These are phyloP conservation scores for Rutilus rutilus DNA, from an alignment of 2,113 vertebrate species.

Conservation along the genomic window DNA sequence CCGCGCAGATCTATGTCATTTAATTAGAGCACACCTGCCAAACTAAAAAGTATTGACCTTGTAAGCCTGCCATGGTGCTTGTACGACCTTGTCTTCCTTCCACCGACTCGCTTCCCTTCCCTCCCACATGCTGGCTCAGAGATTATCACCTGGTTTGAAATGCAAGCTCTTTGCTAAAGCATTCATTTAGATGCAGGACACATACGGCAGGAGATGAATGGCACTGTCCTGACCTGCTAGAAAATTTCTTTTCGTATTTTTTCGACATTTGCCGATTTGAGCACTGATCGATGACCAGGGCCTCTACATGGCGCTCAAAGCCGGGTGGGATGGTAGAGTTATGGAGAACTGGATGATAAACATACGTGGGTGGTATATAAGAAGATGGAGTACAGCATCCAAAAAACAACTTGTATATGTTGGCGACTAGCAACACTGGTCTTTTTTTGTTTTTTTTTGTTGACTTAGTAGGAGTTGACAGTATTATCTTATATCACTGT, in stretches of 20 bases:
- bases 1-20: constrained; percentile 65
- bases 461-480: neutral
- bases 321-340: constrained; percentile 20
- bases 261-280: constrained; percentile 61
- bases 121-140: constrained; percentile 49
- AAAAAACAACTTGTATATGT: neutral
- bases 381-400: constrained; percentile 19
- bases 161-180: constrained; percentile 54
- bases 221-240: constrained; percentile 62
- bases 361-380: neutral
- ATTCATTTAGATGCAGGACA: constrained; percentile 63
- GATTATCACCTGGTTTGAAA: constrained; percentile 58
- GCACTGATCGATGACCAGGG: constrained; percentile 60
- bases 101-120: constrained; percentile 35
- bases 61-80: constrained; percentile 67
- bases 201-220: constrained; percentile 65
- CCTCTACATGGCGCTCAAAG: constrained; percentile 43
- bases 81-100: constrained; percentile 54
- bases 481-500: neutral
- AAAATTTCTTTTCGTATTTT: constrained; percentile 57
- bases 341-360: constrained; percentile 20
- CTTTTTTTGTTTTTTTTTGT: neutral
- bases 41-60: constrained; percentile 73
- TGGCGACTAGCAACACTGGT: neutral
- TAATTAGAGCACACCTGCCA: constrained; percentile 70